A percentile compares a stretch with the other conserved stretches of the same genome.
Conservation (phyloP, 64 coral and sea anemone genomes). For the Stylophora pistillata region DNA sequence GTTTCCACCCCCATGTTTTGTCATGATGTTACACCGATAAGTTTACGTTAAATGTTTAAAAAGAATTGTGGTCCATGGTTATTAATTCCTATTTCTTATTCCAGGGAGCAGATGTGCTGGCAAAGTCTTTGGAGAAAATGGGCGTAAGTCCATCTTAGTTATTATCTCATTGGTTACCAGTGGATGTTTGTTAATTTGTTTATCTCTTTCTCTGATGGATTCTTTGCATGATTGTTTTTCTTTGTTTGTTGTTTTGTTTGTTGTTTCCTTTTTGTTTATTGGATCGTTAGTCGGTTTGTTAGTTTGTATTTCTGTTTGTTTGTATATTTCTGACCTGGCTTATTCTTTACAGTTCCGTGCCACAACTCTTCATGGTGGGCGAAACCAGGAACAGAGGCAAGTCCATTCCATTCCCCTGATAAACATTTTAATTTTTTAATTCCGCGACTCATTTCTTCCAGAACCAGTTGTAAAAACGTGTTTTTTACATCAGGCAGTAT, state of each 20-base stretch:
- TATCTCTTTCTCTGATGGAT: no score
- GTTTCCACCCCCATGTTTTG: no score
- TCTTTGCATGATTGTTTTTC: no score
- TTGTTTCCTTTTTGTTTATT: not conserved
- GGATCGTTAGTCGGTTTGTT: not conserved
- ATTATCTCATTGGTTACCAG: not conserved
- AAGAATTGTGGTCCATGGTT: not conserved
- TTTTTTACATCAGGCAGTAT: no score
- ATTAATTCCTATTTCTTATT: not conserved
- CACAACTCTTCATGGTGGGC: slow-evolving; percentile 84
- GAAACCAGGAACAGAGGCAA: slow-evolving; percentile 96
- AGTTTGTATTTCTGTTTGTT: not conserved
- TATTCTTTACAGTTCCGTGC: slow-evolving; percentile 67
- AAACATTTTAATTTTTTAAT: not conserved
- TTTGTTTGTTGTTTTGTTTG: not conserved
- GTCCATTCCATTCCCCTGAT: not conserved
- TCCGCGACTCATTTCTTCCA: not conserved
- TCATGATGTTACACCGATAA: no score
- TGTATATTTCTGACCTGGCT: not conserved
- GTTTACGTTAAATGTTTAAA: no score
- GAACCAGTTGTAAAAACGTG: not conserved
- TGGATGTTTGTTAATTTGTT: no score
- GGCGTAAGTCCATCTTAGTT: slow-evolving; percentile 66
- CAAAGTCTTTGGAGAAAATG: slow-evolving; percentile 98
- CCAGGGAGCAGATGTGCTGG: slow-evolving; percentile 96